These are phyloP conservation scores for Mormyrops attenuatus DNA, from an alignment of 2,797 vertebrate genomes.

Conservation along the genomic window DNA sequence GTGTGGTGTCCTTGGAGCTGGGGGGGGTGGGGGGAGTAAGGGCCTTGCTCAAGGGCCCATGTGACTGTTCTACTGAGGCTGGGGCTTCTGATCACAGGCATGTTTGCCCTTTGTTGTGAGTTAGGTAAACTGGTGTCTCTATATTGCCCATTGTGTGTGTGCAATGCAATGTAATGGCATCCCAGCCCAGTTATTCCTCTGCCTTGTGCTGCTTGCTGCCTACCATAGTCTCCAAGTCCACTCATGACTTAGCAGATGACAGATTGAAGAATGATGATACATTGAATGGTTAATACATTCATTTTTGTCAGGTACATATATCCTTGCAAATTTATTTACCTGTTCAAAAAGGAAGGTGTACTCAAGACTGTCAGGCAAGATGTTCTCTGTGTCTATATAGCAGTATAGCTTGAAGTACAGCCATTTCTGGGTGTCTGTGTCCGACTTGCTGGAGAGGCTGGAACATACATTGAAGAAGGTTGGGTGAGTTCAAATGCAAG, in stretches of 20 bases:
- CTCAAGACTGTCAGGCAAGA: conserved; percentile 79
- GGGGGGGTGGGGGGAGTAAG: not conserved
- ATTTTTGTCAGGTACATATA: not conserved
- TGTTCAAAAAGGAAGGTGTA: conserved; percentile 88
- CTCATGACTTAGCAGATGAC: not conserved
- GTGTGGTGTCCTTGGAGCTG: not conserved
- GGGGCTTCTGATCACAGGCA: not conserved
- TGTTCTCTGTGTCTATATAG: conserved; percentile 75
- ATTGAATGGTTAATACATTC: not conserved
- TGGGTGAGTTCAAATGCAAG: not conserved
- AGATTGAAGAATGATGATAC: not conserved
- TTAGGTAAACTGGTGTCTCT: not conserved
- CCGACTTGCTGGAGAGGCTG: conserved; percentile 74
- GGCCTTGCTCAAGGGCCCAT: not conserved
- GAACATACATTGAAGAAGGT: not conserved
- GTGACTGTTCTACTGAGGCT: not conserved
- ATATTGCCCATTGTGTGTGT: not conserved
- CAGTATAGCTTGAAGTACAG: conserved; percentile 90
- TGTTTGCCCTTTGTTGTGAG: not conserved
- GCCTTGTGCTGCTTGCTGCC: not conserved
- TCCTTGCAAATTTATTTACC: conserved; percentile 54
- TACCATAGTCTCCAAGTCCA: not conserved
- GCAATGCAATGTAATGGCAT: not conserved
- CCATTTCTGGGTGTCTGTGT: conserved; percentile 66
- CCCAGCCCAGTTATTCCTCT: not conserved